Evolutionary conservation across 2,888 invertebrate genomes (phyloP), one percentile per base, ranked within the genome.

Genomic region (Agonopterix alstromeriana): DNA sequence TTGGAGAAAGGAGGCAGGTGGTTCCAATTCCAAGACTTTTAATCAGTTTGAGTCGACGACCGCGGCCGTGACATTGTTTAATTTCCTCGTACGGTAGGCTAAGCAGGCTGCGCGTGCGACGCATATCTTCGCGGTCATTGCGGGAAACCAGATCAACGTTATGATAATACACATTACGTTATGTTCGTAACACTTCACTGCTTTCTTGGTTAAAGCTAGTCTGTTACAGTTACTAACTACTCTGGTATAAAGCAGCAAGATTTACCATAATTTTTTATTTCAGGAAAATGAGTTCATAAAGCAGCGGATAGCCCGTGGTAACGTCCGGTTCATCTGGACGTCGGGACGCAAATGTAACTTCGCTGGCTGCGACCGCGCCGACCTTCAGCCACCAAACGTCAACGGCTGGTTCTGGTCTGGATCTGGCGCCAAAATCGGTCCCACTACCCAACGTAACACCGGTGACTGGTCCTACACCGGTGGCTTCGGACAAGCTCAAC

Each of bases 321-420:
- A 92, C 70, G 90, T 93, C 42, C 90, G 93, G 2, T 97, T 93
- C 82, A 97, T 97, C 70, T 97, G 97, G 97, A 97, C 96, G 1
- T 96, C 96, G 8, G 97, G 97, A 1, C 93, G 97, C 56, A 96
- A 97, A 78, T 97, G 97, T 72, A 97, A 97, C 84, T 97, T 97
- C 74, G 95, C 95, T 53, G 97, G 97, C 41, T 97, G 95, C 78
- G 94, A 95, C 82, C 90, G 95, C 48, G 82, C 93, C 45, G 95
- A 95, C 80, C 86, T 95, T 66, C 94, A 95, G 82, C 95, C 95
- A n/a, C 92, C 94, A 53, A 94, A 94, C 72, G 91, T 94, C 60
- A 94, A 95, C 79, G 95, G 95, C 49, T 97, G 97, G 97, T 97
- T 97, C 91, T 97, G 97, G 97, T 96, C 95, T 5, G 97, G 96